A percentile compares a stretch with the other conserved stretches of the same genome.
These are phyloP conservation scores for Dryobates pubescens DNA, from an alignment of 2,797 vertebrate genomes.

Conservation along the genomic window DNA sequence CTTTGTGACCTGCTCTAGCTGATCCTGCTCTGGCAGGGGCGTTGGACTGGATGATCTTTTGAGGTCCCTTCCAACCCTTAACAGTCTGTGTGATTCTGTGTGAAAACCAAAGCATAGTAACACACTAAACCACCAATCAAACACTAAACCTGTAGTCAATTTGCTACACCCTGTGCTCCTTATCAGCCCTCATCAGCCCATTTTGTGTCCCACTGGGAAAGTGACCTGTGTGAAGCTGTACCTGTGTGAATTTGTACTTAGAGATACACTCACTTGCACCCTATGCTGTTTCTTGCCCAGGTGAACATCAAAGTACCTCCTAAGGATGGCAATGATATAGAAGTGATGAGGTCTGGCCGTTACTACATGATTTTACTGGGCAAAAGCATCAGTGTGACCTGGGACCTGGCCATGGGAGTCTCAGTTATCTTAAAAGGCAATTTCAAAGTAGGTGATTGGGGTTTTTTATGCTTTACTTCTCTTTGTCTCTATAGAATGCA, in stretches of 20 bases:
- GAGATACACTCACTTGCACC: not conserved
- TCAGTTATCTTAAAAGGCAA: constrained; percentile 86
- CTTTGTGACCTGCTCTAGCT: too few species aligned
- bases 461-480: constrained; percentile 8
- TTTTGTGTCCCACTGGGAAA: not conserved
- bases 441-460: constrained; percentile 78
- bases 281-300: constrained; percentile 69
- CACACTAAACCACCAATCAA: not conserved
- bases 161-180: not conserved
- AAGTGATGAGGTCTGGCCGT: constrained; percentile 89
- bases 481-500: not conserved
- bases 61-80: too few species aligned
- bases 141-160: not conserved
- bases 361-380: constrained; percentile 88
- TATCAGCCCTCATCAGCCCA: not conserved
- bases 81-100: too few species aligned
- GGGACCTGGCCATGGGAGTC: constrained; percentile 88
- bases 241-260: not conserved
- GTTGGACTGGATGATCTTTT: too few species aligned
- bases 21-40: too few species aligned
- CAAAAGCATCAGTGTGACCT: constrained; percentile 86
- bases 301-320: constrained; percentile 86
- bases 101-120: not conserved
- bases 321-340: constrained; percentile 80
- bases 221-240: not conserved